These are phyloP conservation scores for Coboldia fuscipes DNA, from an alignment of 1,140 invertebrate genomes.

Conservation along the genomic window DNA sequence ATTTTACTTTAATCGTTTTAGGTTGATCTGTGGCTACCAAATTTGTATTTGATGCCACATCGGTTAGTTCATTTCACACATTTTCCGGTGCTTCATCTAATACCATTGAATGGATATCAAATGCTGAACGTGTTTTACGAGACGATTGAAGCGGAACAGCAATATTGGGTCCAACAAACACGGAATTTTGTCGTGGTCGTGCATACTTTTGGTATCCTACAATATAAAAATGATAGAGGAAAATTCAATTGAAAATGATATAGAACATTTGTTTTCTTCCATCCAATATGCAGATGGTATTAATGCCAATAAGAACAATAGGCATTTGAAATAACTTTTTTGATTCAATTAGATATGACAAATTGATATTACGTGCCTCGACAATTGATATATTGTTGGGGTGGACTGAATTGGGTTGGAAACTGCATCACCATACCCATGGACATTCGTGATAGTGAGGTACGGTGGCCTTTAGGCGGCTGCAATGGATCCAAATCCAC, in stretches of 20 bases:
- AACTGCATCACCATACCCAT: slow-evolving; percentile 15
- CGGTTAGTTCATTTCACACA: slow-evolving; percentile 7
- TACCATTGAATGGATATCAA: slow-evolving; percentile 56
- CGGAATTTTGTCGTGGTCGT: slow-evolving; percentile 51
- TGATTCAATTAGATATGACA: no score
- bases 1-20: no score
- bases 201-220: no score
- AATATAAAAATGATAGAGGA: no score
- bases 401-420: neutral
- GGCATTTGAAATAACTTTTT: no score
- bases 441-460: slow-evolving; percentile 20
- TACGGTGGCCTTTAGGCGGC: slow-evolving; percentile 9
- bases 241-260: no score
- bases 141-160: slow-evolving; percentile 26
- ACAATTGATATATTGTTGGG: no score
- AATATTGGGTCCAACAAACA: slow-evolving; percentile 50
- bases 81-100: slow-evolving; percentile 25
- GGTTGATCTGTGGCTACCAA: no score
- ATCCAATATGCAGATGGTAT: no score
- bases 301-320: no score
- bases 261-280: no score
- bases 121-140: slow-evolving; percentile 55
- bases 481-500: slow-evolving; percentile 23
- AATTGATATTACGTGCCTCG: no score
- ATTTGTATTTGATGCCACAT: neutral